Conservation (phyloP, 2,113 vertebrate genomes). For the Hippotragus niger region DNA sequence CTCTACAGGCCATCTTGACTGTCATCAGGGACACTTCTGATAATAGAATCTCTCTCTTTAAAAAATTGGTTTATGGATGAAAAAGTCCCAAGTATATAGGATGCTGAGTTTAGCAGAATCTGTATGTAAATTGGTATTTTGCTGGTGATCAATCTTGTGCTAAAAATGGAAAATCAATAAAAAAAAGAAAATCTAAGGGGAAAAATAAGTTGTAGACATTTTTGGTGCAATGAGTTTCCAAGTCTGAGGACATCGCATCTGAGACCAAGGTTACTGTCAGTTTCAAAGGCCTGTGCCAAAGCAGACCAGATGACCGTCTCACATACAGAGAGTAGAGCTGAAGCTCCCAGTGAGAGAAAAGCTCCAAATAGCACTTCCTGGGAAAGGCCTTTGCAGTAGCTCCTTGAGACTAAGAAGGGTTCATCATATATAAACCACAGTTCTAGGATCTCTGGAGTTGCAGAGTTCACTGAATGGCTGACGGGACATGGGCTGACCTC, state of each 20-base stretch:
- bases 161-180: slow-evolving; percentile 79
- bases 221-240: slow-evolving; percentile 53
- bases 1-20: not conserved
- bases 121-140: slow-evolving; percentile 79
- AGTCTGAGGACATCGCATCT: slow-evolving; percentile 31
- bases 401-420: slow-evolving; percentile 63
- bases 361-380: not conserved
- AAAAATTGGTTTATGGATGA: slow-evolving; percentile 76
- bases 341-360: not conserved
- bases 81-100: slow-evolving; percentile 69
- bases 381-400: slow-evolving; percentile 52
- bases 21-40: slow-evolving; percentile 54
- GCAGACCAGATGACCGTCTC: not conserved
- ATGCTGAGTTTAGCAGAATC: slow-evolving; percentile 77
- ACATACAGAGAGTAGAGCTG: not conserved
- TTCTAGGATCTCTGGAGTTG: slow-evolving; percentile 51
- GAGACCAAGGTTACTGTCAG: slow-evolving; percentile 62
- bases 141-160: slow-evolving; percentile 77
- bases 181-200: slow-evolving; percentile 69
- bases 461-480: slow-evolving; percentile 62
- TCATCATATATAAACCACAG: slow-evolving; percentile 49
- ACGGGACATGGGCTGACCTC: slow-evolving; percentile 36
- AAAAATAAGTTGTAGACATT: slow-evolving; percentile 74
- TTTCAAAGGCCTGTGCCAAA: slow-evolving; percentile 13
- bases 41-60: slow-evolving; percentile 72